These are phyloP conservation scores for Emberiza fucata DNA, from an alignment of 2,113 vertebrate species.

Conservation along the genomic window DNA sequence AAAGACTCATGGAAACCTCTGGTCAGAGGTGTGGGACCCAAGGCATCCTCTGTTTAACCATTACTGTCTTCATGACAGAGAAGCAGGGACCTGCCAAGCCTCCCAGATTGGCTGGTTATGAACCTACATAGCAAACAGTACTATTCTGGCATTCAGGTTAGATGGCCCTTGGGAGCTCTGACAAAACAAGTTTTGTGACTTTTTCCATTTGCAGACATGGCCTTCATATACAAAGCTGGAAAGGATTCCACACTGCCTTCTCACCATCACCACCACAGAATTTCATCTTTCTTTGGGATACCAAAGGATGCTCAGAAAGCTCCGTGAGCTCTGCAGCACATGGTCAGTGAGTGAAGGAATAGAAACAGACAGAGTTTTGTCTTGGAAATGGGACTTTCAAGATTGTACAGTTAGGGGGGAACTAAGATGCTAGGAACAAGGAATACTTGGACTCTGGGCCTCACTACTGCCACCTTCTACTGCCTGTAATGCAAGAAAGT, in stretches of 20 bases:
- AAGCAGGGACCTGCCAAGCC: background rate
- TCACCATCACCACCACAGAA: background rate
- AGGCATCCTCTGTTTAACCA: background rate
- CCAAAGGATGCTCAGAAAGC: background rate
- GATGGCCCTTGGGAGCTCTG: background rate
- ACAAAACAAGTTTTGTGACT: background rate
- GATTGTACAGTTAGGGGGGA: background rate
- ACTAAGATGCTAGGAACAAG: background rate
- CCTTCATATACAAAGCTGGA: background rate
- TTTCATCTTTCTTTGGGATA: background rate
- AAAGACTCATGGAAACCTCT: background rate
- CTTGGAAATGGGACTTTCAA: background rate
- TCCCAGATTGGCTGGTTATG: background rate
- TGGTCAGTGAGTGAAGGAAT: background rate
- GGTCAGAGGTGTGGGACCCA: background rate
- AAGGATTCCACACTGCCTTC: background rate
- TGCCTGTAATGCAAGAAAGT: background rate
- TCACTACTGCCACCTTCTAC: background rate
- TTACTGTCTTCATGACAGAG: background rate
- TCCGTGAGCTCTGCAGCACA: background rate
- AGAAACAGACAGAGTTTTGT: background rate
- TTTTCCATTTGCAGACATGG: background rate
- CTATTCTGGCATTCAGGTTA: background rate
- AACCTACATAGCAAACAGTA: fast-evolving
- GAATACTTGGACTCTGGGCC: background rate